phyloP scores from a whole-genome alignment of 2,888 invertebrate genomes.

The Himalopsyche tibetana region DNA sequence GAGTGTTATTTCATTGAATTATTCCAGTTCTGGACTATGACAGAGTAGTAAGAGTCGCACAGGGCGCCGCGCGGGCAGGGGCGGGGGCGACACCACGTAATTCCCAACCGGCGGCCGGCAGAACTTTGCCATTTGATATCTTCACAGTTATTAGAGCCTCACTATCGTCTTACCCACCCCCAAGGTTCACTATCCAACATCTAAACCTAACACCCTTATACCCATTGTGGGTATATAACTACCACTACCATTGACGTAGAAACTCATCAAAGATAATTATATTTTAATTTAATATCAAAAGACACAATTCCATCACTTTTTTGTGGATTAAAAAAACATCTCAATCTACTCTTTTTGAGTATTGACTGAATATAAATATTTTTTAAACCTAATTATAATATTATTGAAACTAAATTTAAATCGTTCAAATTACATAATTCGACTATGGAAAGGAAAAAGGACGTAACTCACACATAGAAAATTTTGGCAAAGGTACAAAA shows the following conservation, averaged over 20 bases:
- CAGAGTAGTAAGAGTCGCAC: neutral
- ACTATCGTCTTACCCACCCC: conserved; percentile 50
- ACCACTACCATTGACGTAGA: conserved; percentile 31
- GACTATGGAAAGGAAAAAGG: no score
- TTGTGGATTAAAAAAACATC: no score
- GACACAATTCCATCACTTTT: no score
- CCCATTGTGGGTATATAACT: conserved; percentile 51
- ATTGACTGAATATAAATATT: no score
- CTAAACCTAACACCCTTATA: conserved; percentile 47
- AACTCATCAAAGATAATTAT: neutral
- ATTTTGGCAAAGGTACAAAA: no score
- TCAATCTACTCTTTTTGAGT: no score
- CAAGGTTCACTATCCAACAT: conserved; percentile 45
- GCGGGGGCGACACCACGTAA: conserved; percentile 15
- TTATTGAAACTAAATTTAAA: no score
- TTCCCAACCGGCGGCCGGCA: conserved; percentile 44
- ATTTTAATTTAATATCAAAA: no score
- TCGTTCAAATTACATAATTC: no score
- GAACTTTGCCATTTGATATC: conserved; percentile 60
- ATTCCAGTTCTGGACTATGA: neutral
- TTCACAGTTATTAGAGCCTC: conserved; percentile 53
- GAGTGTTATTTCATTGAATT: neutral
- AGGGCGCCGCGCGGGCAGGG: neutral
- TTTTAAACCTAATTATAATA: no score
- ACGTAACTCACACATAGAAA: no score